A percentile compares a stretch with the other conserved stretches of the same genome.
Conservation (phyloP, 1,140 invertebrate species). For the Diachasma alloeum region DNA sequence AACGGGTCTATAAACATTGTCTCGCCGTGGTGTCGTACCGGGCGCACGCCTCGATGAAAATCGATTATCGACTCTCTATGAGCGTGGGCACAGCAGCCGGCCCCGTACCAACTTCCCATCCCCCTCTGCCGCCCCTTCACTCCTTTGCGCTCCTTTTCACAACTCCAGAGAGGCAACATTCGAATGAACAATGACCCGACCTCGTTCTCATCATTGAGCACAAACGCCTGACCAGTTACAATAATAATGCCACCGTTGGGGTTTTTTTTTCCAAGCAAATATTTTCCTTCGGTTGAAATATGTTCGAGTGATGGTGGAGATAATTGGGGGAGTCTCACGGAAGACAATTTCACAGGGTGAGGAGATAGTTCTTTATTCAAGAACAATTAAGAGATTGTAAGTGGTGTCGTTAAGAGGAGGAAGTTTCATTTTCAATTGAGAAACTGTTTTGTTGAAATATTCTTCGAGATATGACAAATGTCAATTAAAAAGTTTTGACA, state of each 20-base stretch:
- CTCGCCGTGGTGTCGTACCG: constrained; percentile 17
- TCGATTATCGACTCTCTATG: constrained; percentile 21
- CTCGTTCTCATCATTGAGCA: constrained; percentile 20
- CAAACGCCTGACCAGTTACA: constrained; percentile 5
- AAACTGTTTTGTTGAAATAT: too few species aligned
- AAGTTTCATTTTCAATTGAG: too few species aligned
- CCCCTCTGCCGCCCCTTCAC: neutral
- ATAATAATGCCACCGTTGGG: neutral
- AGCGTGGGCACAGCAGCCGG: neutral
- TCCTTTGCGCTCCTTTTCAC: neutral
- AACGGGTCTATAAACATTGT: constrained; percentile 26
- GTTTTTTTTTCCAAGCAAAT: neutral
- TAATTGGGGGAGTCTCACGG: neutral
- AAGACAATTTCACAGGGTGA: too few species aligned
- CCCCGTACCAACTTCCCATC: too few species aligned
- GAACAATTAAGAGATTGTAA: too few species aligned
- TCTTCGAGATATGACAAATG: too few species aligned
- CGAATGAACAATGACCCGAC: constrained; percentile 23
- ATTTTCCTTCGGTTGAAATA: neutral
- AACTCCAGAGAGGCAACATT: constrained; percentile 10
- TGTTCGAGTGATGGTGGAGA: neutral
- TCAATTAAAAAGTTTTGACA: too few species aligned
- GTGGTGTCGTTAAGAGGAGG: too few species aligned
- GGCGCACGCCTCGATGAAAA: constrained; percentile 20
- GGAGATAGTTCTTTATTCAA: too few species aligned